Conservation (phyloP, 2,113 vertebrate genomes). For the Procavia capensis region DNA sequence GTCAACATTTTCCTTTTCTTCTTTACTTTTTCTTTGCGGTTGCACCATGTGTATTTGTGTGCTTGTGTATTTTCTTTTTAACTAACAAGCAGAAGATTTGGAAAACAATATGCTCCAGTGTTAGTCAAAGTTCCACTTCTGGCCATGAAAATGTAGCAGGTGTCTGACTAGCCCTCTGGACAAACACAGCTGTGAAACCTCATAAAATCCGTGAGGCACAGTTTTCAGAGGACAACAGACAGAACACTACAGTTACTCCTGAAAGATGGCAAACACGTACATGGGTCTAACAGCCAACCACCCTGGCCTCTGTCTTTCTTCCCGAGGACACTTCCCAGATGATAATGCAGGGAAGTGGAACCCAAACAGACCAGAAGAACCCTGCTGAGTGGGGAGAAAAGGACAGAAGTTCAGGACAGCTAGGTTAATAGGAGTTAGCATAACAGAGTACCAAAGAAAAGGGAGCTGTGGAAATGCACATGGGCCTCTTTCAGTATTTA, state of each 20-base stretch:
- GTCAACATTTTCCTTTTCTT: neutral
- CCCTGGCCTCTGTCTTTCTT: neutral
- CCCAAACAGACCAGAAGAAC: neutral
- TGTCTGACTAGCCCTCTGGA: neutral
- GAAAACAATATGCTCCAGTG: neutral
- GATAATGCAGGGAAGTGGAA: neutral
- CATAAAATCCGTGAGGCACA: neutral
- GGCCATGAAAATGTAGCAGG: neutral
- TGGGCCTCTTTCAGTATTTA: neutral
- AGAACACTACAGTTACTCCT: neutral
- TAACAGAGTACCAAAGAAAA: neutral
- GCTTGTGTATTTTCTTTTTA: neutral
- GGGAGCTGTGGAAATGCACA: neutral
- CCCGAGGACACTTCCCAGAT: neutral
- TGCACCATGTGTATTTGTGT: neutral
- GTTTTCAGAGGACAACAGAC: neutral
- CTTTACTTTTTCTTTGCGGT: neutral
- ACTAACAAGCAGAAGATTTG: neutral
- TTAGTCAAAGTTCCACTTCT: no score
- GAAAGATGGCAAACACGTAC: neutral
- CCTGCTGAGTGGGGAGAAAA: neutral
- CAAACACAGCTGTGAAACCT: neutral
- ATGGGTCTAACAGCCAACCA: neutral
- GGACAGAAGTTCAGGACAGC: no score
- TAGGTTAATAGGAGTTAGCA: neutral